phyloP scores from a whole-genome alignment of 2,888 invertebrate species.

The Cynaeus angustus region DNA sequence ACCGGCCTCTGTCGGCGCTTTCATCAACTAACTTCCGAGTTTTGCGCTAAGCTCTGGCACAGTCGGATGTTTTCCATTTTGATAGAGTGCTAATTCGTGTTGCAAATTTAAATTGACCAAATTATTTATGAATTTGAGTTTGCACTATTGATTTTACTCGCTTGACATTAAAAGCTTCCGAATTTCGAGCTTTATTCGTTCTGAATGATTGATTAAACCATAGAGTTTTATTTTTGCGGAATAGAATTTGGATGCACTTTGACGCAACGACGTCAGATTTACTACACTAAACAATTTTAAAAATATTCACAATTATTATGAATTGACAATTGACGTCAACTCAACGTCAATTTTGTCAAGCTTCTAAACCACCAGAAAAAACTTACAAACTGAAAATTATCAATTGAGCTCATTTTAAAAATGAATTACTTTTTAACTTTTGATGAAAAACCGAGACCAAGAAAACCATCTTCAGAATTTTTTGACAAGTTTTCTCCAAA shows the following conservation, averaged over 20 bases:
- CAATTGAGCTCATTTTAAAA: too few species aligned
- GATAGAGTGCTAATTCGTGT: slow-evolving; percentile 60
- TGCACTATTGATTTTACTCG: slow-evolving; percentile 52
- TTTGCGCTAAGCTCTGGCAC: slow-evolving; percentile 41
- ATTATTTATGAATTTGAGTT: slow-evolving; percentile 55
- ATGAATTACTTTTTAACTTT: too few species aligned
- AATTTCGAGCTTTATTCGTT: slow-evolving; percentile 36
- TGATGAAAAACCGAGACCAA: too few species aligned
- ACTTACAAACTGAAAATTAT: not conserved
- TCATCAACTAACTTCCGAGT: slow-evolving; percentile 43
- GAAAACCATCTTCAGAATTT: too few species aligned
- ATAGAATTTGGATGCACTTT: not conserved
- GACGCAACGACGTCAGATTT: not conserved
- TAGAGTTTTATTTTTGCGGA: not conserved
- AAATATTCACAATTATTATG: too few species aligned
- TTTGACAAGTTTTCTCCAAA: too few species aligned
- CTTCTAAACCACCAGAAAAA: too few species aligned
- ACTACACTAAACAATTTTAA: slow-evolving; percentile 4
- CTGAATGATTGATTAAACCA: slow-evolving; percentile 28
- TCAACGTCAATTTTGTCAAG: too few species aligned
- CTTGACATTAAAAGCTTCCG: slow-evolving; percentile 41
- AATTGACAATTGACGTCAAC: too few species aligned
- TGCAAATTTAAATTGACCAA: slow-evolving; percentile 57
- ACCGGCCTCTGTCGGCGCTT: slow-evolving; percentile 41
- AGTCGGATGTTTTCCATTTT: slow-evolving; percentile 57